A percentile compares a stretch with the other conserved stretches of the same genome.
Conservation (phyloP, 2,888 invertebrate genomes). For the Xestia sexstrigata region DNA sequence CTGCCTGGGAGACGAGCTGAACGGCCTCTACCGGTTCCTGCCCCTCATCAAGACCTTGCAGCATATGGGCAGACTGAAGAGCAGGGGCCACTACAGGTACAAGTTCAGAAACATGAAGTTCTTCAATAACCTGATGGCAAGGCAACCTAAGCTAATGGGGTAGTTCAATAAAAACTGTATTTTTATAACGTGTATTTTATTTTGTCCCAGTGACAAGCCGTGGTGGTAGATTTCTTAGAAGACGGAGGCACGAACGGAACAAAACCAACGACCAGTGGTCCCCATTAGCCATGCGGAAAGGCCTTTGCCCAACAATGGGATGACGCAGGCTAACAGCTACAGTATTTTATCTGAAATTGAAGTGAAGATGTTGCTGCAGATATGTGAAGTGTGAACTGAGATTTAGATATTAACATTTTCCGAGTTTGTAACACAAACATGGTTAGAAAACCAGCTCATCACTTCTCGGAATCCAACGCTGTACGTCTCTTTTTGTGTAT, state of each 20-base stretch:
- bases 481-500: too few species aligned
- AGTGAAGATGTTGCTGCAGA: not conserved
- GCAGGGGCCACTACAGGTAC: conserved; percentile 75
- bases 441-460: too few species aligned
- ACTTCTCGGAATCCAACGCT: too few species aligned
- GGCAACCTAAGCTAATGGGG: conserved; percentile 79
- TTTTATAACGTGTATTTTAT: not conserved
- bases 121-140: conserved; percentile 73
- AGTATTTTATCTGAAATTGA: too few species aligned
- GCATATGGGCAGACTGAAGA: conserved; percentile 84
- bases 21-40: conserved; percentile 78
- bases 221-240: not conserved
- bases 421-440: too few species aligned
- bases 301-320: not conserved
- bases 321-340: not conserved
- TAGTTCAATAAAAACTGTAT: conserved; percentile 32
- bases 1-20: conserved; percentile 82
- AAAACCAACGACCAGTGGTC: not conserved
- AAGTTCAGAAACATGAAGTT: conserved; percentile 78
- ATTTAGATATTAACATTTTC: not conserved
- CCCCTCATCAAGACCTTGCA: conserved; percentile 83
- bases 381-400: not conserved
- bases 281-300: not conserved
- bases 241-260: not conserved
- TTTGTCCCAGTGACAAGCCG: not conserved